Evolutionary conservation across 1,140 invertebrate genomes (phyloP), one percentile per base, ranked within the genome.

Genomic region (Macrosteles quadrilineatus): DNA sequence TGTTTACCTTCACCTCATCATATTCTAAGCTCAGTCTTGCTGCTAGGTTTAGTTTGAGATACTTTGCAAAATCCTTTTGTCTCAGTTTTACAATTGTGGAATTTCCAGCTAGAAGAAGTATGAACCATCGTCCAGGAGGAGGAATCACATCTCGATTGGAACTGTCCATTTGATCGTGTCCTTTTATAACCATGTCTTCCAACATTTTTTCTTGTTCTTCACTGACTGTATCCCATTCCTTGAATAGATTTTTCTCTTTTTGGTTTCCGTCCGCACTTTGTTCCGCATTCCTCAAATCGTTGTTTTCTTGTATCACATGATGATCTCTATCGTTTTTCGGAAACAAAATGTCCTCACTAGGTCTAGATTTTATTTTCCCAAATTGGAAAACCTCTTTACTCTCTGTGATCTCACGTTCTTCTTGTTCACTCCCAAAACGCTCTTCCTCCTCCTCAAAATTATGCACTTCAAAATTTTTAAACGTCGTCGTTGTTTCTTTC

Each of bases 11-110:
- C 6, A 79, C 67, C 57, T 78, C 78, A 68, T 80, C 75, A 68
- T 79, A 80, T 64, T 79, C 78, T 14, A 79, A 62, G 2, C 77
- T 78, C 14, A 80, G 68, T 25, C 79, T 73, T 11, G 79, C 78
- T 3, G 79, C 79, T 40, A 80, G 71, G 63, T 80, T 80, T 23
- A 80, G 71, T 57, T 79, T 78, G 3, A 80, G 68, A 43, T 80
- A 80, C 40, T 78, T 79, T 3, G 76, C 74, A 53, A 80, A 79
- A 64, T 80, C 79, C 55, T 75, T 76, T 68, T 78, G 76, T 12
- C 79, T 68, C 6, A 77, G 73, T 25, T 70, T 67, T 9, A 77
- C 79, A 19, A 80, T 78, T 3, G 78, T 80, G 4, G 78, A 75
- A 63, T 80, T 80, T 11, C 78, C 79, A 17, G 74, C 72, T 12